A percentile compares a stretch with the other conserved stretches of the same genome.
These are phyloP conservation scores for Zaprionus africanus DNA, from an alignment of 1,140 invertebrate genomes.

Conservation along the genomic window DNA sequence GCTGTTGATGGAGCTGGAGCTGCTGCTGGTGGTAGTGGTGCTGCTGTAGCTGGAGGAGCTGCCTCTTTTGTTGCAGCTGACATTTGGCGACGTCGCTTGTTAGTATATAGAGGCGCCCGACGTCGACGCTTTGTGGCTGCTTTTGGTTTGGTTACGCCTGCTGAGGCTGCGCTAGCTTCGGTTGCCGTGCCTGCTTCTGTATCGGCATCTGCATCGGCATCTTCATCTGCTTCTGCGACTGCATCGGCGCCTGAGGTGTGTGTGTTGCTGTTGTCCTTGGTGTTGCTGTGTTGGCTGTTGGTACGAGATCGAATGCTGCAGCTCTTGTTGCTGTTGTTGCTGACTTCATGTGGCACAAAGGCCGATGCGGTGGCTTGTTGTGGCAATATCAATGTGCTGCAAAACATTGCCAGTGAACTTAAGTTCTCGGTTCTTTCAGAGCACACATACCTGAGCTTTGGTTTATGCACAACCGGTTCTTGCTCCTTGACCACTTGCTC, in stretches of 20 bases:
- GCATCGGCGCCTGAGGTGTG: constrained; percentile 62
- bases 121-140: constrained; percentile 60
- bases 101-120: constrained; percentile 57
- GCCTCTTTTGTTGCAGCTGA: not conserved
- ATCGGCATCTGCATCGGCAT: not conserved
- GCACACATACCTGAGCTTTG: constrained; percentile 61
- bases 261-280: constrained; percentile 64
- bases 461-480: constrained; percentile 45
- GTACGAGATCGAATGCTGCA: constrained; percentile 18
- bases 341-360: constrained; percentile 63
- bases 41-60: constrained; percentile 2
- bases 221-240: not conserved
- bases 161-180: constrained; percentile 18
- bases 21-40: not conserved
- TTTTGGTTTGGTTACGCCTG: constrained; percentile 44
- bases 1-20: not conserved
- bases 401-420: not conserved
- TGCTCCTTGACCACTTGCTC: constrained; percentile 16
- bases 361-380: constrained; percentile 57
- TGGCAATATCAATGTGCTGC: constrained; percentile 69
- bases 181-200: constrained; percentile 47
- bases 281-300: constrained; percentile 19
- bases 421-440: not conserved
- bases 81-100: constrained; percentile 53
- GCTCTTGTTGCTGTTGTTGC: constrained; percentile 30